Percentiles rank a stretch among this genome's conserved stretches.
phyloP scores from a whole-genome alignment of 1,140 invertebrate genomes.

The Cydia splendana region DNA sequence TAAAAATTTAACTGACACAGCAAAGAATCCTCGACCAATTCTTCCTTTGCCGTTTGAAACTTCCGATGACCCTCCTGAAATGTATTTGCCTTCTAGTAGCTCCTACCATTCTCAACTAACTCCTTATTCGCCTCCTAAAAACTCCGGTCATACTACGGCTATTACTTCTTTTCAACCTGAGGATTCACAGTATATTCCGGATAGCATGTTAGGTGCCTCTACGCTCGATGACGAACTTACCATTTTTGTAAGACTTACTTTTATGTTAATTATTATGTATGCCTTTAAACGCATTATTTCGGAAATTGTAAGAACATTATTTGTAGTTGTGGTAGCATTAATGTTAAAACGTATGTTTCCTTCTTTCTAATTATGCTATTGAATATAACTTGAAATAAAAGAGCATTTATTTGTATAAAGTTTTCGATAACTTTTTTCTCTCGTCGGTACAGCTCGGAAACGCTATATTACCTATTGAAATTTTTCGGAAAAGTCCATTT shows the following conservation, averaged over 20 bases:
- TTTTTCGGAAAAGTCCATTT: too few species aligned
- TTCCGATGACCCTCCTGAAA: background rate
- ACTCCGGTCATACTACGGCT: too few species aligned
- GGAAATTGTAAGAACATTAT: background rate
- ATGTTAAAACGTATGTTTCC: too few species aligned
- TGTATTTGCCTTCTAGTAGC: background rate
- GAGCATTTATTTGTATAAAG: too few species aligned
- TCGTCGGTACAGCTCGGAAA: too few species aligned
- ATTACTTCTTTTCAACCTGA: too few species aligned
- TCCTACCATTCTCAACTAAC: background rate
- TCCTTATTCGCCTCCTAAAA: too few species aligned
- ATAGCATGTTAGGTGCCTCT: background rate
- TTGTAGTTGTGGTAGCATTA: background rate
- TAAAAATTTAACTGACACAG: background rate
- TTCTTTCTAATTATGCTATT: too few species aligned
- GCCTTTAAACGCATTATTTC: background rate
- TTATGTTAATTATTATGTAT: background rate
- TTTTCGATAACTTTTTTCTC: too few species aligned
- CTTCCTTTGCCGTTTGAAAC: background rate
- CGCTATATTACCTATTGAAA: too few species aligned
- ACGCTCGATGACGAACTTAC: background rate
- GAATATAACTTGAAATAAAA: too few species aligned
- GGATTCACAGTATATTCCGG: background rate
- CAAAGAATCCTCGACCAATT: background rate
- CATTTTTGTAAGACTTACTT: background rate